These are phyloP conservation scores for Caracal caracal DNA, from an alignment of 2,113 vertebrate species.

Conservation along the genomic window DNA sequence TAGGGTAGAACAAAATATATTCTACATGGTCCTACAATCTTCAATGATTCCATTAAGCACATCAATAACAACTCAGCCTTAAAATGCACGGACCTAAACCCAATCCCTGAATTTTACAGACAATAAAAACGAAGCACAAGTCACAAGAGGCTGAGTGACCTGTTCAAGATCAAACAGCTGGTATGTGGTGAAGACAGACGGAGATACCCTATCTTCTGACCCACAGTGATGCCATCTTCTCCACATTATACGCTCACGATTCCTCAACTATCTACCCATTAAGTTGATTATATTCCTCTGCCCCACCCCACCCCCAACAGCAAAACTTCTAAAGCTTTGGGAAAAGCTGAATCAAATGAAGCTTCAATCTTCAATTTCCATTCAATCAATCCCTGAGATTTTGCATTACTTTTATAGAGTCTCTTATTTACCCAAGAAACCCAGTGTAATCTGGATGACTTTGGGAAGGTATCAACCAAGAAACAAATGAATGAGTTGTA, in stretches of 20 bases:
- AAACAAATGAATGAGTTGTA: background rate
- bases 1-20: slow-evolving; percentile 19
- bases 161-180: background rate
- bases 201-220: background rate
- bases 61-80: background rate
- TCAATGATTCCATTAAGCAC: background rate
- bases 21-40: background rate
- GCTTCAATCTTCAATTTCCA: background rate
- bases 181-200: background rate
- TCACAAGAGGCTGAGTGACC: background rate
- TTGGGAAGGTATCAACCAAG: background rate
- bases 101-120: slow-evolving; percentile 25
- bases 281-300: background rate
- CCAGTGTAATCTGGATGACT: background rate
- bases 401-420: background rate
- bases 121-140: background rate
- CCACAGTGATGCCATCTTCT: background rate
- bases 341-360: background rate
- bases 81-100: background rate
- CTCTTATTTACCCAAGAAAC: background rate
- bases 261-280: background rate
- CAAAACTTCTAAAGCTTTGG: background rate
- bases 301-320: background rate
- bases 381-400: background rate
- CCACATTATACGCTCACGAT: background rate